These are phyloP conservation scores for Drosophila sechellia DNA, from an alignment of 1,140 invertebrate genomes.

Conservation along the genomic window DNA sequence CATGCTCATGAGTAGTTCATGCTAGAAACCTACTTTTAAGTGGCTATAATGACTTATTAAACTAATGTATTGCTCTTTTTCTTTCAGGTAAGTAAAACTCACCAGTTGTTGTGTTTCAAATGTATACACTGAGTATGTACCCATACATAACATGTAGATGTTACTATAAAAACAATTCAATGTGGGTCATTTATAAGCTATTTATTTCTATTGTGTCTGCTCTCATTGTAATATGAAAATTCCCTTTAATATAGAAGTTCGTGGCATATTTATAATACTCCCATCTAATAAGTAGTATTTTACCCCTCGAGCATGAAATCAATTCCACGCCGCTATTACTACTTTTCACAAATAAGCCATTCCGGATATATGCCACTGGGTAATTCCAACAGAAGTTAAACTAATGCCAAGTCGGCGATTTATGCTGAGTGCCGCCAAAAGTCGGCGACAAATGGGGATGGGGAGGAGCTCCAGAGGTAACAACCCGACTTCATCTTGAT, in stretches of 20 bases:
- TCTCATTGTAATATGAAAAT: no score
- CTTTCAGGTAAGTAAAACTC: constrained; percentile 59
- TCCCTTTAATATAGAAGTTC: no score
- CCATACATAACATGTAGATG: no score
- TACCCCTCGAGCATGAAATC: constrained; percentile 38
- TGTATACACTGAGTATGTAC: not conserved
- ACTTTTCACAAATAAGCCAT: constrained; percentile 60
- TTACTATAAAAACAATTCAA: not conserved
- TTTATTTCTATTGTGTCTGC: not conserved
- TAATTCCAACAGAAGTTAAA: not conserved
- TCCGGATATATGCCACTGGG: constrained; percentile 32
- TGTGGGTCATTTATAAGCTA: not conserved
- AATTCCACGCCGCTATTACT: constrained; percentile 43
- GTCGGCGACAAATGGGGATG: constrained; percentile 34
- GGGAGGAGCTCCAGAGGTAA: constrained; percentile 35
- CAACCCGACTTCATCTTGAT: constrained; percentile 59
- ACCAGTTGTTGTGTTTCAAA: not conserved
- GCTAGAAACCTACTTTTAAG: not conserved
- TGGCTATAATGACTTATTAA: not conserved
- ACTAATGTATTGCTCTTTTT: constrained; percentile 24
- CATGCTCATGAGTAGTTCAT: constrained; percentile 3
- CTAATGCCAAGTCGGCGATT: constrained; percentile 15
- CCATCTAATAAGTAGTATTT: no score
- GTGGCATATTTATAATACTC: no score
- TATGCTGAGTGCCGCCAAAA: constrained; percentile 47